Base-by-base conservation (phyloP, 2,797 vertebrate genomes). In the Jordanella pulchra region DNA sequence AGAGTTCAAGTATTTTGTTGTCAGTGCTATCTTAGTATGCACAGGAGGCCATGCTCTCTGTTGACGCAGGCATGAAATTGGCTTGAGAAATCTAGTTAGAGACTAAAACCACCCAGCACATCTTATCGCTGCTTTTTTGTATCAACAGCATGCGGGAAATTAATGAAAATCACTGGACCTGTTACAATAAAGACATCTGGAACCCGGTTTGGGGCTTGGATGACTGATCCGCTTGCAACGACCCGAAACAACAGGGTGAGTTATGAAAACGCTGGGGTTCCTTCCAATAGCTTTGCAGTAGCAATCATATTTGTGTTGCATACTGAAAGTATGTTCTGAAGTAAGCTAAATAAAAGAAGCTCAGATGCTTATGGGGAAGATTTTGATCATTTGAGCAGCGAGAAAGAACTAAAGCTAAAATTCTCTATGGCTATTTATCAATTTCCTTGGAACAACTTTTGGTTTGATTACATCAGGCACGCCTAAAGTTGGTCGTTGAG, bases 131-230 rank as follows among this genome's bases (percentile, higher is more conserved):
- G 84, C 90, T 55, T 92, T 95, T 93, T 86, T 94, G 87, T 95
- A 67, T 93, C 96, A 96, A 90, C 94, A 99, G 97, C 97, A 7
- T 99, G 98, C 86, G 98, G 97, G 32, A 99, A 98, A 93, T 75
- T 99, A 95, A 99, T 99, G 98, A 98, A 99, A 95, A 99, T 99
- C 94, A 97, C 96, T 83, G 97, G 97, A 84, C 97, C 97, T 45
- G 89, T 94, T 87, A 99, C 97, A 85, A 94, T 99, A 91, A 99
- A 99, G 95, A 98, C 95, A 83, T 99, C 97, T 54, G 97, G 98
- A 92, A 98, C 97, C n/a, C 95, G 97, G 71, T 99, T 99, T 88
- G 98, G 97, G 53, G 97, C 98, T 83, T 99, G 98, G 98, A 99
- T 99, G 97, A 98, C 97, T 39, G 97, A 99, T 86, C 97, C 97